Evolutionary conservation across 2,888 invertebrate species (phyloP).

Genomic region (Synergus japonicus): DNA sequence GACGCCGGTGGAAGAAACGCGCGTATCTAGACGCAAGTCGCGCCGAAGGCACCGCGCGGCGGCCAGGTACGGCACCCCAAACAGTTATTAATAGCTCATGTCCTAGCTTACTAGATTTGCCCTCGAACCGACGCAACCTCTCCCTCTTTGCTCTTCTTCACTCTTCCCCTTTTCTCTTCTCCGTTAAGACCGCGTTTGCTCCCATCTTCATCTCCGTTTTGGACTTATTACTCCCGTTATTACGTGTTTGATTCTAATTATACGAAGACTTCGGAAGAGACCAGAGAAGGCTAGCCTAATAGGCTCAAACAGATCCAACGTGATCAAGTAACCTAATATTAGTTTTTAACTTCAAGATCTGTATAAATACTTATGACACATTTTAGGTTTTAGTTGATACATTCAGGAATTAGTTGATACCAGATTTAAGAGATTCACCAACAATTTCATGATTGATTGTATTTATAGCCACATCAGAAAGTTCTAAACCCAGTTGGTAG

Average conservation of each 20-base stretch:
- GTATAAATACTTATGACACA: not conserved
- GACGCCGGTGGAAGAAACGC: conserved; percentile 73
- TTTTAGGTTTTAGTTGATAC: not conserved
- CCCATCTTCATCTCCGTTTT: conserved; percentile 35
- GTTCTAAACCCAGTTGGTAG: not conserved
- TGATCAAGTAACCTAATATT: not conserved
- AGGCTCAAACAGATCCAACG: not conserved
- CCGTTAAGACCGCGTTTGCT: conserved; percentile 28
- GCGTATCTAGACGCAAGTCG: conserved; percentile 69
- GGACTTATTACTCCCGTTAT: conserved; percentile 40
- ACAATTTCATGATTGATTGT: not conserved
- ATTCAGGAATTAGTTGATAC: not conserved
- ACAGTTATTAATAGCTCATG: conserved; percentile 76
- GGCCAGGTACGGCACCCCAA: conserved; percentile 77
- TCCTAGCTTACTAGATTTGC: conserved; percentile 75
- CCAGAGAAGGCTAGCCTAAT: conserved; percentile 15
- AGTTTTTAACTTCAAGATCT: not conserved
- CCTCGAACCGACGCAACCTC: conserved; percentile 67
- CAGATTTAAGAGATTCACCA: not conserved
- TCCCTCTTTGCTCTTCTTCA: conserved; percentile 38
- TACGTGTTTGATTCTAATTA: conserved; percentile 37
- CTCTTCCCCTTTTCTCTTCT: conserved; percentile 34
- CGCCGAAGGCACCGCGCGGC: conserved; percentile 64
- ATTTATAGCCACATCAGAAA: not conserved
- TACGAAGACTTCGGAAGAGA: conserved; percentile 24